phyloP scores from a whole-genome alignment of 2,888 invertebrate genomes.

The Eupithecia subfuscata region DNA sequence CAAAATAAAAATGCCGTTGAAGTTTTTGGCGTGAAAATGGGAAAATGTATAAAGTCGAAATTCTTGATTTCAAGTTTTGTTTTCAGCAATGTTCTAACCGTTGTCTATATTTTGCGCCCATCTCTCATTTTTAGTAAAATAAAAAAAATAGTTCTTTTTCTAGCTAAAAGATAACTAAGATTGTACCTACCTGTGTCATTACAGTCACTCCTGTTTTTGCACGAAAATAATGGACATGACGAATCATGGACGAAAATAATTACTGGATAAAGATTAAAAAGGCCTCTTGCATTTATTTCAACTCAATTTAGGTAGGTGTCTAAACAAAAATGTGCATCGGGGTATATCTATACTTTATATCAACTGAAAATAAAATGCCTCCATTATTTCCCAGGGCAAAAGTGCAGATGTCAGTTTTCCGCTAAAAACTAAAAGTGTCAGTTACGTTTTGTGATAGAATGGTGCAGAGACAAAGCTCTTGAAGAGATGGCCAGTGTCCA shows the following conservation, averaged over 20 bases:
- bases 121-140: background rate
- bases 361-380: too few species aligned
- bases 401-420: background rate
- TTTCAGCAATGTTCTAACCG: background rate
- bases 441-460: background rate
- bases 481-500: background rate
- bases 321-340: background rate
- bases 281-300: background rate
- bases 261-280: background rate
- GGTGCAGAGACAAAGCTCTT: background rate
- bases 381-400: background rate
- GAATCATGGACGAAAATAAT: too few species aligned
- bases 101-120: background rate
- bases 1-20: background rate
- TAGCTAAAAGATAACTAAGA: background rate
- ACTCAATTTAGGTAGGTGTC: background rate
- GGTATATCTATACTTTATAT: background rate
- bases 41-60: background rate
- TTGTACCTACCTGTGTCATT: background rate
- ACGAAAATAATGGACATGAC: background rate
- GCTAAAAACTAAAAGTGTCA: background rate
- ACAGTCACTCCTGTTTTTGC: background rate
- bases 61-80: background rate
- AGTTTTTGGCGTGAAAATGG: background rate
- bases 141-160: background rate